Percentiles rank a stretch among this genome's conserved stretches.
These are phyloP conservation scores for Archips crataeganus DNA, from an alignment of 2,888 invertebrate species.

Conservation along the genomic window DNA sequence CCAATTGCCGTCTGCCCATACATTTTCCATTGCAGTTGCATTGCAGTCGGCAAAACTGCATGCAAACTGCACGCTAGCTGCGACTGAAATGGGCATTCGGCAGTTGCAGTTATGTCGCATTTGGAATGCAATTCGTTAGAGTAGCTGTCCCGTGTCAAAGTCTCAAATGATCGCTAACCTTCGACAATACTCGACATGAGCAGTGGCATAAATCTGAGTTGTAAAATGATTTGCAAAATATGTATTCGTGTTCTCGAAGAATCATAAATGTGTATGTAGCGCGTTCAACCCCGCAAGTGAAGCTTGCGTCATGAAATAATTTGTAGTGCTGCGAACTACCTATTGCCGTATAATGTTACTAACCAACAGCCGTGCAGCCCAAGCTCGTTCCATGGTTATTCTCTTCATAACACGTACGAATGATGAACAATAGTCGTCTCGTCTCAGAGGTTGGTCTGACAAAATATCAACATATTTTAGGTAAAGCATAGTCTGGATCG, in stretches of 20 bases:
- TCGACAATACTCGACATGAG: not conserved
- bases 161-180: not conserved
- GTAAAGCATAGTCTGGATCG: too few species aligned
- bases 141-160: not conserved
- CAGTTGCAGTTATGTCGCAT: too few species aligned
- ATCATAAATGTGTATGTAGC: not conserved
- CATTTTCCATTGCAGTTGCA: too few species aligned
- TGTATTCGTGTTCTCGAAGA: constrained; percentile 8
- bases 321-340: not conserved
- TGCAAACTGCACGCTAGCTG: too few species aligned
- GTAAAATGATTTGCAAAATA: constrained; percentile 2
- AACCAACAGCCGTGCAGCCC: not conserved
- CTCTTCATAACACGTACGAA: too few species aligned
- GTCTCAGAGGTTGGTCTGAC: too few species aligned
- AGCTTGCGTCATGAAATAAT: constrained; percentile 1
- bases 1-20: too few species aligned
- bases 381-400: not conserved
- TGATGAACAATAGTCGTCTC: too few species aligned
- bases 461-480: too few species aligned
- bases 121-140: too few species aligned
- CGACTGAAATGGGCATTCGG: too few species aligned
- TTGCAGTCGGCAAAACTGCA: too few species aligned
- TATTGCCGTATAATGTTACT: not conserved
- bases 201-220: not conserved
- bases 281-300: constrained; percentile 6